Evolutionary conservation across 2,888 invertebrate genomes (phyloP), one percentile per base, ranked within the genome.

Genomic region (Encarsia formosa): DNA sequence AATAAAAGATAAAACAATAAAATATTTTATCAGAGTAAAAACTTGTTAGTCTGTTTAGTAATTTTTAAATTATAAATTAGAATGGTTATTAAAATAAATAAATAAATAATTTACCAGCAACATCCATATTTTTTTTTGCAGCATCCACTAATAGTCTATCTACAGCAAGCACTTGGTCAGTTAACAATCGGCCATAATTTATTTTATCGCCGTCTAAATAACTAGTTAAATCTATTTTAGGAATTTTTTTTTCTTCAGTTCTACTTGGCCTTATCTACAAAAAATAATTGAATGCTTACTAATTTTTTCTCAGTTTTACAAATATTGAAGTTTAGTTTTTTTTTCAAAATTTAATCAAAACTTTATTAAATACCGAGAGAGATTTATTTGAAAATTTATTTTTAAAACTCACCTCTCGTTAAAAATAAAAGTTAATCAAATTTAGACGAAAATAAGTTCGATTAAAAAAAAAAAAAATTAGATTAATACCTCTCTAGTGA

Each of bases 151-250:
- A 76, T 55, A 87, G 78, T 63, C 86, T 80, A 69, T 95, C 95
- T 1, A 90, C 89, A 39, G 88, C 85, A 52, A 94, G 71, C 31
- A 94, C 88, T 77, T 93, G 92, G 75, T 93, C 91, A 5, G 88
- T 89, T 54, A 94, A 76, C 49, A 93, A 77, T 71, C 85, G 85
- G 6, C 87, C 87, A 74, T 85, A 91, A 72, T 91, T 87, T 40
- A 91, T 86, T 69, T 81, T 85, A 8, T 87, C 85, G 61, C 81
- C 82, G 61, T 86, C 86, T 53, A 90, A 77, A 65, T 91, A 91
- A 66, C 79, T 83, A 48, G 82, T 74, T 22, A 69, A 59, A 34
- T 71, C 63, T 42, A 71, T 51, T 62, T 69, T 67, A 29, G 63
- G 60, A 11, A 57, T 48, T 34, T 49, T 45, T 26, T 58, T 52